Evolutionary conservation across 2,113 vertebrate species (phyloP).

Genomic region (Dolichotis patagonum): DNA sequence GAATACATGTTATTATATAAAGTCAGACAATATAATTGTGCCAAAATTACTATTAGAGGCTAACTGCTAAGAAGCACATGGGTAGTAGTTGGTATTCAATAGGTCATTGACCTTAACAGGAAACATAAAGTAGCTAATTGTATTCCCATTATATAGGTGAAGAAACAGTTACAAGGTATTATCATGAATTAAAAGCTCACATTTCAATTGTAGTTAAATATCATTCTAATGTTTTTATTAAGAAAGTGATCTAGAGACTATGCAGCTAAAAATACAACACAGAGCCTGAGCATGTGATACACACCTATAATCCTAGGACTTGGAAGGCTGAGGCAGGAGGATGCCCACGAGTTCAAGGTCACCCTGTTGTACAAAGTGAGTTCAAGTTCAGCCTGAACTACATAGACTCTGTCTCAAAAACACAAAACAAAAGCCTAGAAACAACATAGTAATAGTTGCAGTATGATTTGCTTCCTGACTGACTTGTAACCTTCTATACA

Average conservation of each 20-base stretch:
- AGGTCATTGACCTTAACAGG: neutral
- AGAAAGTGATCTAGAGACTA: neutral
- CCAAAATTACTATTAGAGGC: neutral
- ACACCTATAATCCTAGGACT: neutral
- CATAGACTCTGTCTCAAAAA: neutral
- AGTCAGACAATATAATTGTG: neutral
- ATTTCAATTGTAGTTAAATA: neutral
- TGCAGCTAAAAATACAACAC: neutral
- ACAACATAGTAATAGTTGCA: neutral
- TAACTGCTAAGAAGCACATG: neutral
- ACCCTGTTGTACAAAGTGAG: neutral
- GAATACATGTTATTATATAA: neutral
- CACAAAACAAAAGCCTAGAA: neutral
- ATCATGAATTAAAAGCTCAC: neutral
- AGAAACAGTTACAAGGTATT: neutral
- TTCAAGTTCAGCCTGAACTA: neutral
- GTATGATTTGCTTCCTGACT: neutral
- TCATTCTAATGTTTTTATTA: neutral
- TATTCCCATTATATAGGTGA: neutral
- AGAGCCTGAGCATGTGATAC: neutral
- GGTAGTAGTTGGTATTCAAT: neutral
- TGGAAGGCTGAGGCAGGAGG: neutral
- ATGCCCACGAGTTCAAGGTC: neutral
- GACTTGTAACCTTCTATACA: neutral
- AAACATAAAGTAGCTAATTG: neutral